Percentiles rank a stretch among this genome's conserved stretches.
Conservation (phyloP, 2,888 invertebrate species). For the Panorpa germanica region DNA sequence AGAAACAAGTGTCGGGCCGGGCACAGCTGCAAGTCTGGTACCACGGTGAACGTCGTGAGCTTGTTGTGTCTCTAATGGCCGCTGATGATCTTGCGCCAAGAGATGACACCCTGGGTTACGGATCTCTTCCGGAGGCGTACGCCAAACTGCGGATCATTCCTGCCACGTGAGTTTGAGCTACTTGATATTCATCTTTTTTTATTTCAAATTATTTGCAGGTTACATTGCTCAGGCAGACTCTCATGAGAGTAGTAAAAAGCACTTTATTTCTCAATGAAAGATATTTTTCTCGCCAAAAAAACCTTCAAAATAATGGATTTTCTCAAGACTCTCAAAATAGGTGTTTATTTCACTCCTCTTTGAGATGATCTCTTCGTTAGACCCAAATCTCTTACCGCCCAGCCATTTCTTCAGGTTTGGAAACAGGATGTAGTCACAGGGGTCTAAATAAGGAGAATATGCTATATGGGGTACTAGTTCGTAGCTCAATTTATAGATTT, state of each 20-base stretch:
- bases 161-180: constrained; percentile 45
- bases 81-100: constrained; percentile 67
- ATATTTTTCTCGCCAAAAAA: no score
- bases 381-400: no score
- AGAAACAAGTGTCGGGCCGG: constrained; percentile 57
- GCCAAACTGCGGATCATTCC: constrained; percentile 66
- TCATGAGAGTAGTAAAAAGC: background rate
- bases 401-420: no score
- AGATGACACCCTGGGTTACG: constrained; percentile 60
- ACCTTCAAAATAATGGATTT: no score
- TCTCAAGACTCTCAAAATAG: background rate
- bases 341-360: no score
- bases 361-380: no score
- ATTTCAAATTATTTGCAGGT: background rate
- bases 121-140: constrained; percentile 64
- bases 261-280: constrained; percentile 4
- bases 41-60: constrained; percentile 62
- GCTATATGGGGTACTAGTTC: no score
- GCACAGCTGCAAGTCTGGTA: constrained; percentile 82
- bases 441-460: no score
- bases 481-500: no score
- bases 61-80: constrained; percentile 70
- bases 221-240: no score
- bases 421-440: no score
- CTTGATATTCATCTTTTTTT: constrained; percentile 5